Percentiles rank a stretch among this genome's conserved stretches.
These are phyloP conservation scores for Rhynchopsitta pachyrhyncha DNA, from an alignment of 2,113 vertebrate species.

Conservation along the genomic window DNA sequence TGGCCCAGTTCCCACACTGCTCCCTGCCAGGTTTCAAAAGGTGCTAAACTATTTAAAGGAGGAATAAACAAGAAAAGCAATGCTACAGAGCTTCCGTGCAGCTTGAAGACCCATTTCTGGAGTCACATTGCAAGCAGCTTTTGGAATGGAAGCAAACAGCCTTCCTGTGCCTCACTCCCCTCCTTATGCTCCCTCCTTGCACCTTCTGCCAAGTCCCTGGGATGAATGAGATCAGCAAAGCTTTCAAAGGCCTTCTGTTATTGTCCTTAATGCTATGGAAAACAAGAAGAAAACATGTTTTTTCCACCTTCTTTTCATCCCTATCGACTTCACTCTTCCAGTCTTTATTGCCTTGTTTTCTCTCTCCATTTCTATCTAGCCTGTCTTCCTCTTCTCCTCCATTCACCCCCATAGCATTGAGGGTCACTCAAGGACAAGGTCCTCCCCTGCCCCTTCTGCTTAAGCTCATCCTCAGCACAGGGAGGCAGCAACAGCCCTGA, in stretches of 20 bases:
- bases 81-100: neutral
- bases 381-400: neutral
- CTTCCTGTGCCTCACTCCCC: neutral
- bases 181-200: accelerated
- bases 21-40: neutral
- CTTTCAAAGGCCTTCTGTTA: neutral
- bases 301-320: neutral
- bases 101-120: neutral
- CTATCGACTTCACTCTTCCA: neutral
- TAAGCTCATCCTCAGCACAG: neutral
- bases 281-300: neutral
- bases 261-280: neutral
- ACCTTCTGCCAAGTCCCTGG: neutral
- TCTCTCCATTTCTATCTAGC: neutral
- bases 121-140: neutral
- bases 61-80: neutral
- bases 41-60: neutral
- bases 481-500: neutral
- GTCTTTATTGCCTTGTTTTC: neutral
- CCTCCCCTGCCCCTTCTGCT: neutral
- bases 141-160: neutral
- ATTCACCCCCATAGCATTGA: neutral
- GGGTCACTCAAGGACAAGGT: neutral
- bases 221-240: neutral
- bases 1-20: neutral